Conservation (phyloP, 2,888 invertebrate genomes). For the Hyles lineata region DNA sequence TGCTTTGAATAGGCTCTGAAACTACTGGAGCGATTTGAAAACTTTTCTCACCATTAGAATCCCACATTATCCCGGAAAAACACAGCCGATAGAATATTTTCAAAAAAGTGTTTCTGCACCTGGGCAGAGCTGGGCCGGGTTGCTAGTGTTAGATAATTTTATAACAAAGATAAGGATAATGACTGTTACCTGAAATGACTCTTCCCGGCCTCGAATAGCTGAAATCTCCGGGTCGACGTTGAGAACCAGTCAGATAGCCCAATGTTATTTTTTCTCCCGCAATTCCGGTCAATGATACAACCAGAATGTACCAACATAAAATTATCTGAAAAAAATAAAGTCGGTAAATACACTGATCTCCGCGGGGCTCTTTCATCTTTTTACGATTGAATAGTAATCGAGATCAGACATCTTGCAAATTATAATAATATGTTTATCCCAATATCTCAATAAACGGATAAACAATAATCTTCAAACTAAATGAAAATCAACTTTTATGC, state of each 20-base stretch:
- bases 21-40: too few relatives aligned
- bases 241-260: conserved; percentile 94
- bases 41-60: too few relatives aligned
- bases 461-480: background rate
- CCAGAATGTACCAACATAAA: conserved; percentile 65
- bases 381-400: conserved; percentile 20
- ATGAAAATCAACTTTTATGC: conserved; percentile 29
- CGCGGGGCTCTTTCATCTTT: conserved; percentile 15
- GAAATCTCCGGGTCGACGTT: conserved; percentile 90
- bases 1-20: too few relatives aligned
- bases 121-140: too few relatives aligned
- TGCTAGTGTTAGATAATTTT: too few relatives aligned
- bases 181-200: conserved; percentile 80
- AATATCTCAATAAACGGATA: background rate
- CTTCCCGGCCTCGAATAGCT: conserved; percentile 91
- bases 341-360: conserved; percentile 30
- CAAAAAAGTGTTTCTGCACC: too few relatives aligned
- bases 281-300: conserved; percentile 52
- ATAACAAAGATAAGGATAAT: too few relatives aligned
- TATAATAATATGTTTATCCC: background rate
- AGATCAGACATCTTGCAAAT: background rate
- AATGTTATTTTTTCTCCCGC: conserved; percentile 87
- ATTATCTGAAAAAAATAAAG: conserved; percentile 62
- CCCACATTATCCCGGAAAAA: too few relatives aligned
- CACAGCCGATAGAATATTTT: too few relatives aligned